Percentiles rank a stretch among this genome's conserved stretches.
Evolutionary conservation across 2,113 vertebrate genomes (phyloP).

Genomic region (Fukomys damarensis): DNA sequence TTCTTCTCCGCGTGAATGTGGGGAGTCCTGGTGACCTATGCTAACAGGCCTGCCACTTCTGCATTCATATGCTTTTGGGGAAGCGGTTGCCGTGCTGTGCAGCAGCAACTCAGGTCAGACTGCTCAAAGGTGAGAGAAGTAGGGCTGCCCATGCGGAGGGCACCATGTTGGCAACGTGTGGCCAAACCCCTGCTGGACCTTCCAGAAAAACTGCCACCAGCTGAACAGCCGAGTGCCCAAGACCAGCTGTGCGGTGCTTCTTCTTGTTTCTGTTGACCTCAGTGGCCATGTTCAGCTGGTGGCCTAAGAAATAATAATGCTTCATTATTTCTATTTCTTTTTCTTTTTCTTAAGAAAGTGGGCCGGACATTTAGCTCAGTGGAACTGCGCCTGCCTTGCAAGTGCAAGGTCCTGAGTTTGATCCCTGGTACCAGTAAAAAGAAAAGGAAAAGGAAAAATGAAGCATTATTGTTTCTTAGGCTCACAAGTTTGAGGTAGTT

Average conservation of each 20-base stretch:
- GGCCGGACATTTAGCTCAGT: no score
- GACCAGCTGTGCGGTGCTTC: no score
- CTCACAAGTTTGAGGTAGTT: not conserved
- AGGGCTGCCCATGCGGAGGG: not conserved
- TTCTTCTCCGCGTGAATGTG: not conserved
- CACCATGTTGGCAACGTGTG: not conserved
- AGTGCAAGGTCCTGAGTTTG: no score
- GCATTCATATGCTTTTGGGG: not conserved
- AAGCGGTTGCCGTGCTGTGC: not conserved
- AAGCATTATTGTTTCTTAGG: not conserved
- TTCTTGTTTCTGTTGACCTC: no score
- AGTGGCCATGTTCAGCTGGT: no score
- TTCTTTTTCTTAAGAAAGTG: no score
- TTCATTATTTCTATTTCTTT: no score
- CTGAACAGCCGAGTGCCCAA: not conserved
- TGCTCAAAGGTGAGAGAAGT: not conserved
- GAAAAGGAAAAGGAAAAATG: not conserved
- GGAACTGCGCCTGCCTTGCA: no score
- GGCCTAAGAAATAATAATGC: no score
- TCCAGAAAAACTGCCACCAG: not conserved
- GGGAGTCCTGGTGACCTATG: not conserved
- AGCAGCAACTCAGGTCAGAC: not conserved
- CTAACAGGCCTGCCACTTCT: not conserved
- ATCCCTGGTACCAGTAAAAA: no score
- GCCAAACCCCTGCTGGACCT: not conserved